Conservation (phyloP, 2,888 invertebrate genomes). For the Carabus problematicus region DNA sequence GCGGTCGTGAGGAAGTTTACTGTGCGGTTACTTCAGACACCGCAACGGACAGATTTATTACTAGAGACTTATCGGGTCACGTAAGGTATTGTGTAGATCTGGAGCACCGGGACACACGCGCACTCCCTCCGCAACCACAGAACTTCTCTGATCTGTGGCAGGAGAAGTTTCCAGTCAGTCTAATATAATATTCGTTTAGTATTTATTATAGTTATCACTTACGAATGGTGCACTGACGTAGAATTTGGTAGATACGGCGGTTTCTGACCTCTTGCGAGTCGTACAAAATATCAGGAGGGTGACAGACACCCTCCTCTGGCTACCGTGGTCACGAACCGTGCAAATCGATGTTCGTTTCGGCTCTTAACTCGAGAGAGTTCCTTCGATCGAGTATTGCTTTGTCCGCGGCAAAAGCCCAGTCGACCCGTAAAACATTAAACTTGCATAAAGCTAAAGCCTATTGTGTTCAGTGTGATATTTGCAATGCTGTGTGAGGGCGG, state of each 20-base stretch:
- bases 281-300: too few species aligned
- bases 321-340: constrained; percentile 57
- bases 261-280: constrained; percentile 1
- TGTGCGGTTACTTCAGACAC: constrained; percentile 47
- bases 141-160: too few species aligned
- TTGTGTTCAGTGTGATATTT: too few species aligned
- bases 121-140: too few species aligned
- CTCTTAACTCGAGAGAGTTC: constrained; percentile 32
- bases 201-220: too few species aligned
- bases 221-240: too few species aligned
- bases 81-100: neutral
- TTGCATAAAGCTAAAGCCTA: constrained; percentile 29
- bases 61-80: constrained; percentile 8
- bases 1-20: constrained; percentile 50
- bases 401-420: constrained; percentile 38
- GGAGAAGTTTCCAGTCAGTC: too few species aligned
- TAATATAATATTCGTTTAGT: too few species aligned
- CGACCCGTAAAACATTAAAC: constrained; percentile 41
- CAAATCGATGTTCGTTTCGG: constrained; percentile 59
- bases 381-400: constrained; percentile 39
- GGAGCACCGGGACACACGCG: too few species aligned
- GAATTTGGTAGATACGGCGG: neutral
- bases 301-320: neutral
- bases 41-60: constrained; percentile 32
- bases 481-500: too few species aligned